These are phyloP conservation scores for Hesperophylax magnus DNA, from an alignment of 1,140 invertebrate genomes.

Conservation along the genomic window DNA sequence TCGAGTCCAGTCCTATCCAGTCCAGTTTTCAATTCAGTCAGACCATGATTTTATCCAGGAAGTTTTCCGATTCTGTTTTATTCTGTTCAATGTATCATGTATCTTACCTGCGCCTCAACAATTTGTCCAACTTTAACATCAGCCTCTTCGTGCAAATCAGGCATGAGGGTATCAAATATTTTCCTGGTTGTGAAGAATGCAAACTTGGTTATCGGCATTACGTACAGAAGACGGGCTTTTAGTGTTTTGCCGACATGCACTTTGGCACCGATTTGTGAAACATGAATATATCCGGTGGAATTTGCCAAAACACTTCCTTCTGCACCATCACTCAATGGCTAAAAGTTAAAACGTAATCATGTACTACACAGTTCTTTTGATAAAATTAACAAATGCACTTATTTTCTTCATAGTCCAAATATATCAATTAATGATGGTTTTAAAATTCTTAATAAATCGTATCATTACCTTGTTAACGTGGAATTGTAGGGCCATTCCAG, in stretches of 20 bases:
- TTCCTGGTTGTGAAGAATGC: slow-evolving; percentile 65
- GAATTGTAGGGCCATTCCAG: slow-evolving; percentile 75
- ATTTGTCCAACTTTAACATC: slow-evolving; percentile 62
- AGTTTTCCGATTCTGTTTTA: too few relatives aligned
- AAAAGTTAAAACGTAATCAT: slow-evolving; percentile 29
- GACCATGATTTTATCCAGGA: too few relatives aligned
- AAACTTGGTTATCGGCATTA: slow-evolving; percentile 77
- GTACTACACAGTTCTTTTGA: not conserved
- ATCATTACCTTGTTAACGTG: slow-evolving; percentile 72
- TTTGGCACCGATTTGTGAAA: slow-evolving; percentile 65
- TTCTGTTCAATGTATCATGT: too few relatives aligned
- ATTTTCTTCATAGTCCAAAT: too few relatives aligned
- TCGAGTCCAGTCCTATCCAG: too few relatives aligned
- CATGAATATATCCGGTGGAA: slow-evolving; percentile 70
- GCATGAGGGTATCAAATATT: slow-evolving; percentile 62
- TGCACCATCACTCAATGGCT: slow-evolving; percentile 72
- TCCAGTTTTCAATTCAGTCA: too few relatives aligned
- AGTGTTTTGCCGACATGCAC: slow-evolving; percentile 64
- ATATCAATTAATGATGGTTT: too few relatives aligned
- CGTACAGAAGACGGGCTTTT: slow-evolving; percentile 75
- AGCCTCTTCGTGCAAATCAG: slow-evolving; percentile 63
- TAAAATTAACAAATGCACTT: too few relatives aligned
- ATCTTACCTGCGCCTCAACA: slow-evolving; percentile 63
- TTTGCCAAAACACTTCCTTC: slow-evolving; percentile 71
- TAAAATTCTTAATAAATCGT: too few relatives aligned